Evolutionary conservation across 2,113 vertebrate genomes (phyloP), one percentile per base, ranked within the genome.

Genomic region (Lichenostomus cassidix): DNA sequence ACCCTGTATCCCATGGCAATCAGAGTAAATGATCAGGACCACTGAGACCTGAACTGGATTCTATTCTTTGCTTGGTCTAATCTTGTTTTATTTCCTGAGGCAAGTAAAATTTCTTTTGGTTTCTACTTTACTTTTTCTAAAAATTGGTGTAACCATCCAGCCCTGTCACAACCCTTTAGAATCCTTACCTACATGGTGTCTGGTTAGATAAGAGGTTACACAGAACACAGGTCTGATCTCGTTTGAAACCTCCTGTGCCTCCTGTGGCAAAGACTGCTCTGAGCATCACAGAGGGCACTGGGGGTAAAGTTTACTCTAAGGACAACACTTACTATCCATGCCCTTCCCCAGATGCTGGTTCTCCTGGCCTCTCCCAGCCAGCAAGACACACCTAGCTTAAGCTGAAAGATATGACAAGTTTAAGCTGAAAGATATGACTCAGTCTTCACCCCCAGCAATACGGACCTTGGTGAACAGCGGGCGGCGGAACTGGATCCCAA

Each of bases 401-500:
- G 27, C 68, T 84, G 71, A 88, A 70, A 77, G 62, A 59, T 83
- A 68, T 27, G n/a, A 87, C 80, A 25, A 78, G 70, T 74, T 95
- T 86, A 83, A 94, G 47, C 89, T 49, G 62, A 85, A 83, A 79
- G 21, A 56, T 47, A 73, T 83, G 73, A 95, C 64, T 71, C 65
- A 78, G 63, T n/a, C 64, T 50, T 83, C 59, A 76, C 23, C 19
- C 44, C 24, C 63, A 74, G 50, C 3, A 3, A 60, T 73, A 93
- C 96, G 2, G 58, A 98, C 98, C 98, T 98, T 98, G 68, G 82
- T 97, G 97, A 98, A 98, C 52, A 98, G 87, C 0, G 93, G 96
- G 64, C 97, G 96, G 20, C 97, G 98, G 80, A 98, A 98, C 95
- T 98, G 98, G 93, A 98, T 97, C 63, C 98, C 98, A 0, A 98